Base-by-base conservation (phyloP, 2,797 vertebrate species). In the Sebastes hubbsi region DNA sequence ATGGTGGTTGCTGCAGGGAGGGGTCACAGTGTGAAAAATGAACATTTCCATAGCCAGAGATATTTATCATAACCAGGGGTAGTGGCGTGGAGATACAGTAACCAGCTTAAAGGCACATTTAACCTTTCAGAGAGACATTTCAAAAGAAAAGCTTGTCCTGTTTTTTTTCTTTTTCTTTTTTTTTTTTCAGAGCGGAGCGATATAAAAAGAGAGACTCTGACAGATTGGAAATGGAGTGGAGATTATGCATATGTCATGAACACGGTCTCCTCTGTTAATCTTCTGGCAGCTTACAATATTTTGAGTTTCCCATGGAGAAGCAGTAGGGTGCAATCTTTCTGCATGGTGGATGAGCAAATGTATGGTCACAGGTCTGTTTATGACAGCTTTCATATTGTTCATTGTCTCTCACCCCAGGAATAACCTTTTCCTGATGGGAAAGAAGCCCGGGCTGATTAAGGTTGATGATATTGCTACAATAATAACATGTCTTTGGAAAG, bases 71-170 rank as follows among this genome's bases (percentile, higher is more conserved):
- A 77, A 68, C 34, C 30, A 74, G 14, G 63, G 63, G 61, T 72
- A 49, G 69, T 30, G 24, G 24, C 32, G 71, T 32, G 32, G 55
- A 78, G 72, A 74, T 76, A 69, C 18, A 75, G 54, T 77, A 56
- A 68, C 69, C 36, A 80, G 77, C 86, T 81, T 68, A 32, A 80
- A 83, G 77, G 77, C 55, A 60, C 63, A 34, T 70, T 78, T 80
- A 85, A 86, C 81, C 81, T 88, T 87, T 88, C 20, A 22, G 10
- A 75, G 8, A 54, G 34, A 65, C 3, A 13, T 68, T 83, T 81
- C 18, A 70, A 82, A 77, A 66, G 25, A 79, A 74, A 72, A 49
- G 9, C 20, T 49, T 52, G 3, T 70, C n/a, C 42, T 18, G 16
- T 46, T 46, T 46, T 46, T 46, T 22, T 49, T 42, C 32, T 12